Conservation (phyloP, 2,113 vertebrate species). For the Labrus mixtus region DNA sequence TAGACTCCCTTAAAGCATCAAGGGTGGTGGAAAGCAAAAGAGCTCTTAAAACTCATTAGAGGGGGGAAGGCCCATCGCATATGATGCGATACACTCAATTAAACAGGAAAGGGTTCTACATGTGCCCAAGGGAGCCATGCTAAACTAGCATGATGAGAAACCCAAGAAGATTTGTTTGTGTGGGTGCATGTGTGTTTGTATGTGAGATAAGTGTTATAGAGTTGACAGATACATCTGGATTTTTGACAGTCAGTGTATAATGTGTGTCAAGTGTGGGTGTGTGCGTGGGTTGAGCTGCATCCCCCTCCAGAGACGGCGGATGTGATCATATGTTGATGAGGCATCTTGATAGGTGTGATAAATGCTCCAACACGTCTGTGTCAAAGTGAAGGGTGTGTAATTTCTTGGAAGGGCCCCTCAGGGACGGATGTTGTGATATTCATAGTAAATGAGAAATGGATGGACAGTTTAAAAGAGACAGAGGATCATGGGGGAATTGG, state of each 20-base stretch:
- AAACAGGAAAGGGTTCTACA: conserved; percentile 65
- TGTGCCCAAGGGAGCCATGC: conserved; percentile 61
- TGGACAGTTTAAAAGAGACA: conserved; percentile 43
- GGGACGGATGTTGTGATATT: conserved; percentile 67
- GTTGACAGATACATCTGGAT: conserved; percentile 49
- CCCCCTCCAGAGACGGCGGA: conserved; percentile 36
- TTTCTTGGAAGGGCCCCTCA: conserved; percentile 66
- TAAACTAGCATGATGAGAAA: conserved; percentile 48
- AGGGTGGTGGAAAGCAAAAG: conserved; percentile 57
- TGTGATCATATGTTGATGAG: conserved; percentile 68
- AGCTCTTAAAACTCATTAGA: conserved; percentile 76
- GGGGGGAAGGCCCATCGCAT: conserved; percentile 56
- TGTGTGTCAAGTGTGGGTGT: conserved; percentile 23
- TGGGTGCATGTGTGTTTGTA: not conserved
- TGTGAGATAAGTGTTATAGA: conserved; percentile 3
- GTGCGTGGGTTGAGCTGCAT: conserved; percentile 16
- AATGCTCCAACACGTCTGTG: conserved; percentile 74
- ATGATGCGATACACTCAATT: conserved; percentile 81
- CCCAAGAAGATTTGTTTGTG: conserved; percentile 35
- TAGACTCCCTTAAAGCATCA: conserved; percentile 37
- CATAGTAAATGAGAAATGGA: conserved; percentile 74
- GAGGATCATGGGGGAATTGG: conserved; percentile 42
- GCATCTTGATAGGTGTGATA: conserved; percentile 77
- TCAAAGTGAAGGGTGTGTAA: conserved; percentile 74
- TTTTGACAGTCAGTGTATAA: conserved; percentile 36